A percentile compares a stretch with the other conserved stretches of the same genome.
These are phyloP conservation scores for Antheraea pernyi DNA, from an alignment of 1,140 invertebrate genomes.

Conservation along the genomic window DNA sequence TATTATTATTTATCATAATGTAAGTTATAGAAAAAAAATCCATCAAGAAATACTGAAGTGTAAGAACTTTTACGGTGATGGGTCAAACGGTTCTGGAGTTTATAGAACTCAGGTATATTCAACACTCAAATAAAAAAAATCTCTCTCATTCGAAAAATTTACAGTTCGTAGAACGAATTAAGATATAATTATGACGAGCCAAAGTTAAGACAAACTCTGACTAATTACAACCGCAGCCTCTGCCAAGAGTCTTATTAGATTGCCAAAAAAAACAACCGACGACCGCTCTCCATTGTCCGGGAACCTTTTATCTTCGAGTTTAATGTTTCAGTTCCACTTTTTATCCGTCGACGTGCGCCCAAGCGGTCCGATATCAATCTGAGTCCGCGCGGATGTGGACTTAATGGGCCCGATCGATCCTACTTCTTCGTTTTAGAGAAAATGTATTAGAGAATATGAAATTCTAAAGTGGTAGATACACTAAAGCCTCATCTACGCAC, in stretches of 20 bases:
- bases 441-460: not conserved
- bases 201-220: not conserved
- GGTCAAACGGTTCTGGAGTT: too few species aligned
- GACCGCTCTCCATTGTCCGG: not conserved
- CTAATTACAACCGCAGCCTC: not conserved
- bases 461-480: too few species aligned
- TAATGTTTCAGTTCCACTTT: slow-evolving; percentile 1
- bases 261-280: not conserved
- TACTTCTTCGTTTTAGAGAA: not conserved
- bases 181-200: not conserved
- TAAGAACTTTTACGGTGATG: too few species aligned
- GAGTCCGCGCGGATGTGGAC: not conserved
- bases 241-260: not conserved
- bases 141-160: not conserved
- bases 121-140: too few species aligned
- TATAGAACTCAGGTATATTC: too few species aligned
- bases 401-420: not conserved
- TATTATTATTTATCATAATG: too few species aligned
- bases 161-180: not conserved
- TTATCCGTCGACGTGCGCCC: not conserved
- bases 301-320: not conserved
- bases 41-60: too few species aligned
- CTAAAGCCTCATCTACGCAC: too few species aligned
- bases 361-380: not conserved
- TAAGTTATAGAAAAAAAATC: too few species aligned